Base-by-base conservation (phyloP, 2,888 invertebrate species). In the Ornithoptera alexandrae region DNA sequence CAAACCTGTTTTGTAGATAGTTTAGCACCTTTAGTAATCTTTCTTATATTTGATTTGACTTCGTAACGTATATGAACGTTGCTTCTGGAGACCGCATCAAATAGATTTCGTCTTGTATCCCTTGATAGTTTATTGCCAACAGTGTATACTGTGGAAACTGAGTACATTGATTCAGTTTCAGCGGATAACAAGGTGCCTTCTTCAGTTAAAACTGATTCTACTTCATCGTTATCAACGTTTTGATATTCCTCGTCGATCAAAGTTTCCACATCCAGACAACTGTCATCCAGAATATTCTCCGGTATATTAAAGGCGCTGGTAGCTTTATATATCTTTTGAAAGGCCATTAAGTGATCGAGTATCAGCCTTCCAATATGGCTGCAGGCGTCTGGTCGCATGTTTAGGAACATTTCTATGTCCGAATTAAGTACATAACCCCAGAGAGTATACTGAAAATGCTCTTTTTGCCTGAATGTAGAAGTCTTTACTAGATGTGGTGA, bases 341-440 rank as follows among this genome's bases (percentile, higher is more conserved):
- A 90, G 0, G 93, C 93, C 82, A 92, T 92, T 5, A 94, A 82
- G 73, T 94, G 93, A 67, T 93, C 89, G 24, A 94, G 85, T 39
- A 94, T 88, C 56, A 94, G 88, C 70, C 93, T 82, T 0, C 94
- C 94, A 60, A 94, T 86, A 36, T 90, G 85, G 18, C 93, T 93
- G 81, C 94, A 94, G 18, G 93, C 93, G 75, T 94, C 94, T 0
- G 93, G 93, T 0, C 94, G 85, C 85, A 94, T 88, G 79, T 94
- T 94, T 2, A 94, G 81, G 72, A 94, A 91, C 88, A 93, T 90
- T 79, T 93, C 93, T 24, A 94, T 92, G 75, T 94, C 93, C 0
- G 93, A 90, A 74, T 93, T 93, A 17, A 94, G 83, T 0, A 93
- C 87, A 79, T 93, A 94, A 1, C 94, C 94, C 94, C 94, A 94